phyloP scores from a whole-genome alignment of 1,140 invertebrate genomes.

The Polyergus mexicanus region DNA sequence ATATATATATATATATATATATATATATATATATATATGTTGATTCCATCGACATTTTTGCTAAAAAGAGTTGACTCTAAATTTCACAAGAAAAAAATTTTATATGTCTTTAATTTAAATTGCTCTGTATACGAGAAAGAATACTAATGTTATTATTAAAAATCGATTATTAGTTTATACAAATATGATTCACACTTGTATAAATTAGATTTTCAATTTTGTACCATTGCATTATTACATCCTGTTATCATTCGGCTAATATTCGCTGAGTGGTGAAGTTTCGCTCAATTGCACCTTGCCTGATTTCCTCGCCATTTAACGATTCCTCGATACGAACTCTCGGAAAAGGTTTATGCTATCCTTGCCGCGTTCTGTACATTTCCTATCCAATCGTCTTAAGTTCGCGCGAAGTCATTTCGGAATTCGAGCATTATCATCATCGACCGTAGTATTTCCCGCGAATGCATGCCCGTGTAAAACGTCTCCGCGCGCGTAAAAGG shows the following conservation, averaged over 20 bases:
- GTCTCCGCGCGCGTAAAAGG: slow-evolving; percentile 24
- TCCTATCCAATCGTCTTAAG: slow-evolving; percentile 28
- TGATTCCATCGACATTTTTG: background rate
- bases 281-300: background rate
- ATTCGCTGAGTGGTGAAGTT: background rate
- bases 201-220: slow-evolving; percentile 13
- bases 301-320: slow-evolving; percentile 24
- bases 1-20: too few relatives aligned
- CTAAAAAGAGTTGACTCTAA: background rate
- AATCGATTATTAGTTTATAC: background rate
- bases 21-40: background rate
- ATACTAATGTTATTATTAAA: background rate
- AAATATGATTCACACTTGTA: background rate
- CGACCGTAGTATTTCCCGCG: background rate
- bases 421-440: background rate
- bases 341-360: background rate
- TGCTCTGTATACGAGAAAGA: background rate
- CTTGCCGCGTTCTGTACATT: slow-evolving; percentile 26
- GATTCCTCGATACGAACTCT: background rate
- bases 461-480: background rate
- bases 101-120: background rate
- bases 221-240: background rate
- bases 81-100: background rate
- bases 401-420: background rate
- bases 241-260: slow-evolving; percentile 1